Conservation (phyloP, 2,113 vertebrate genomes). For the Lasiurus cinereus region DNA sequence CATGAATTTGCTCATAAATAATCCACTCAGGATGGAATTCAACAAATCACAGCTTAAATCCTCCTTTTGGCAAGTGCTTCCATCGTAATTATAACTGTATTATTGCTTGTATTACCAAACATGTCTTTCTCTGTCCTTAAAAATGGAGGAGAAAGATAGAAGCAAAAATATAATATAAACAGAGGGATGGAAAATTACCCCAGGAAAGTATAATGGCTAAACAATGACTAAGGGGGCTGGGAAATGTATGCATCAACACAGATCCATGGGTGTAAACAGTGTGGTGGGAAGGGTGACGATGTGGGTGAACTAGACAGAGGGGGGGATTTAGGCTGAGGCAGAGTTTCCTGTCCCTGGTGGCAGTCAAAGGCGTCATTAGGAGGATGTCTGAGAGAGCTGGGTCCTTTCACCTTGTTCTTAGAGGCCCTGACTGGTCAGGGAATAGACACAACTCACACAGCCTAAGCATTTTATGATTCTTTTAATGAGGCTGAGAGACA, state of each 20-base stretch:
- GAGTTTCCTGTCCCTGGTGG: conserved; percentile 68
- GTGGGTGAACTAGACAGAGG: conserved; percentile 20
- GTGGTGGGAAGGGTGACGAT: conserved; percentile 33
- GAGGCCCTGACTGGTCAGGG: background rate
- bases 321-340: conserved; percentile 68
- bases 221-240: conserved; percentile 82
- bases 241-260: conserved; percentile 80
- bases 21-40: conserved; percentile 56
- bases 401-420: background rate
- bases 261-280: conserved; percentile 81
- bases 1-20: conserved; percentile 64
- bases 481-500: background rate
- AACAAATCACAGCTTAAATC: conserved; percentile 69
- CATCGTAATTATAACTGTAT: conserved; percentile 66
- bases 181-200: conserved; percentile 82
- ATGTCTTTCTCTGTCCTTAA: conserved; percentile 58
- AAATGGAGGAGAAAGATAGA: conserved; percentile 4
- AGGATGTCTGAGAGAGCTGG: background rate
- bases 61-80: conserved; percentile 65
- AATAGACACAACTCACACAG: too few relatives aligned
- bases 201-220: conserved; percentile 77
- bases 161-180: conserved; percentile 82
- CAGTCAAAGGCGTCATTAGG: background rate
- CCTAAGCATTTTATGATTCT: background rate
- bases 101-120: conserved; percentile 60